A percentile compares a stretch with the other conserved stretches of the same genome.
Evolutionary conservation across 2,888 invertebrate genomes (phyloP).

Genomic region (Litoditis marina): DNA sequence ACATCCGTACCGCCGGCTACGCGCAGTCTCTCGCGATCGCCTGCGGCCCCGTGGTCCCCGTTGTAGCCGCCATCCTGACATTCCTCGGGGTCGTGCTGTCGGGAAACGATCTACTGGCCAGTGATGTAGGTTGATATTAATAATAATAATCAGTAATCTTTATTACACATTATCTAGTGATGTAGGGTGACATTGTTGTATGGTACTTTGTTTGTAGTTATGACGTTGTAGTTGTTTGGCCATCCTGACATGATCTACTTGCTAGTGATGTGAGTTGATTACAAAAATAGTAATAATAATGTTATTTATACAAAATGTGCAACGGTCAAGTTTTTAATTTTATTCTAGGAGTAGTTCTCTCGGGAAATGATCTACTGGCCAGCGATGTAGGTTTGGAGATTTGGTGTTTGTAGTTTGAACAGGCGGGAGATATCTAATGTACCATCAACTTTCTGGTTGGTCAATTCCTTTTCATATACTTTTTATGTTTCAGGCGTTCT

Average conservation of each 20-base stretch:
- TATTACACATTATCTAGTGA: no score
- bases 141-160: not conserved
- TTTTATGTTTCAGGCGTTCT: slow-evolving; percentile 62
- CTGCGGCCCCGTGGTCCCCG: slow-evolving; percentile 69
- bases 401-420: not conserved
- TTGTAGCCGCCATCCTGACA: slow-evolving; percentile 69
- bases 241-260: no score
- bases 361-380: slow-evolving; percentile 68
- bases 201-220: no score
- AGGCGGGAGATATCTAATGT: not conserved
- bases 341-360: slow-evolving; percentile 66
- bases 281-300: no score
- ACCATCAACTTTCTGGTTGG: not conserved
- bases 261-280: no score
- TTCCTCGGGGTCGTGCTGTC: slow-evolving; percentile 67
- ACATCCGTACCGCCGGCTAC: slow-evolving; percentile 68
- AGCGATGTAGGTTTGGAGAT: slow-evolving; percentile 66
- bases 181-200: no score
- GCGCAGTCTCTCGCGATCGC: slow-evolving; percentile 69
- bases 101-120: slow-evolving; percentile 68
- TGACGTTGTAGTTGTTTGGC: no score
- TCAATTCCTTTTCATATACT: not conserved
- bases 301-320: no score
- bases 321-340: not conserved
- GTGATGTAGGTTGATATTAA: slow-evolving; percentile 66